phyloP scores from a whole-genome alignment of 2,113 vertebrate species.

The Strigops habroptila region DNA sequence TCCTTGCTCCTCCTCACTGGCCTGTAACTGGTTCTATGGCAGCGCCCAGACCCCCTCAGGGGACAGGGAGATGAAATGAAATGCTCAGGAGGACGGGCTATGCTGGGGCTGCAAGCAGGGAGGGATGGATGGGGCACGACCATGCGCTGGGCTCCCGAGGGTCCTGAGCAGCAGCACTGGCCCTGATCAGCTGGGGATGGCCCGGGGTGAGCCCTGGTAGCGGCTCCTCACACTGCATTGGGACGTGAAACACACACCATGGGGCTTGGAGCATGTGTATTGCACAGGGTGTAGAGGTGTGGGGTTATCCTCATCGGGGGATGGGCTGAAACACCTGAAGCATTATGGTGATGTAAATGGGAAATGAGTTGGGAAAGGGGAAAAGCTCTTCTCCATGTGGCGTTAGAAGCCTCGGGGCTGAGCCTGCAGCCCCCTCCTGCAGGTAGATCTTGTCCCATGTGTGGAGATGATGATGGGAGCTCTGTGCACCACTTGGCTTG shows the following conservation, averaged over 20 bases:
- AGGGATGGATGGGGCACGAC: accelerated
- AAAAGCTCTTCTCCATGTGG: background rate
- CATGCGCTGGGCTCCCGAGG: background rate
- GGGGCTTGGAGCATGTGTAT: background rate
- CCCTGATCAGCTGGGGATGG: background rate
- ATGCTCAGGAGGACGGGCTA: background rate
- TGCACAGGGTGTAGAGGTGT: background rate
- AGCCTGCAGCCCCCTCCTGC: background rate
- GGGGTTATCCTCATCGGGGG: accelerated
- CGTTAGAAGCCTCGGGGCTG: accelerated
- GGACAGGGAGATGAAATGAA: background rate
- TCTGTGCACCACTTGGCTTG: accelerated
- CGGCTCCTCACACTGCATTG: accelerated
- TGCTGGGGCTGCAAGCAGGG: accelerated
- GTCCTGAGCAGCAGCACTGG: background rate
- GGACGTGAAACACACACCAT: accelerated
- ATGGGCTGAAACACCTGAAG: accelerated
- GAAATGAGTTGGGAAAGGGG: background rate
- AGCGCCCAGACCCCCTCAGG: background rate
- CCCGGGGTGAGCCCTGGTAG: background rate
- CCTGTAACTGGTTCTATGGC: background rate
- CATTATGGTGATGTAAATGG: background rate
- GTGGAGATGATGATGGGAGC: background rate
- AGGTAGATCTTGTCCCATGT: accelerated
- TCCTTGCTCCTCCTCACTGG: background rate